Conservation (phyloP, 1,140 invertebrate species). For the Zaprionus inermis region DNA sequence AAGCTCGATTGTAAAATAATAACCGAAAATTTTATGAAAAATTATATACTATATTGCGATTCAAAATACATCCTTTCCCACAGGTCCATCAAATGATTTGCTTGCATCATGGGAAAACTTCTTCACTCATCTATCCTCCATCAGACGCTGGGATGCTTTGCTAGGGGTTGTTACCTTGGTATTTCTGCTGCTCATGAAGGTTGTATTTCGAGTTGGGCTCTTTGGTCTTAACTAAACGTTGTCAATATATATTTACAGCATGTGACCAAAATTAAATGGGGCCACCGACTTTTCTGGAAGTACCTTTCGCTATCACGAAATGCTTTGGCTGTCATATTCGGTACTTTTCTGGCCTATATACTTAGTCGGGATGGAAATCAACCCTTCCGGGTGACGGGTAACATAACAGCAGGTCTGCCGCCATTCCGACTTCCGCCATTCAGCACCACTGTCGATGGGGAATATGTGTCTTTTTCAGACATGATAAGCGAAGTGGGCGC, state of each 20-base stretch:
- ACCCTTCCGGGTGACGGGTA: slow-evolving; percentile 88
- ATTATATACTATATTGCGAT: not conserved
- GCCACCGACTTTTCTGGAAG: slow-evolving; percentile 89
- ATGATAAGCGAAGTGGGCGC: slow-evolving; percentile 88
- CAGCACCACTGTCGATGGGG: slow-evolving; percentile 84
- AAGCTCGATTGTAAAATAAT: not conserved
- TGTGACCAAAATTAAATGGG: slow-evolving; percentile 86
- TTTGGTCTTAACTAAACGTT: not conserved
- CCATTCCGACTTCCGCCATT: slow-evolving; percentile 88
- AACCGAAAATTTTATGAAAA: not conserved
- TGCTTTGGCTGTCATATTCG: slow-evolving; percentile 90
- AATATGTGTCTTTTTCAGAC: slow-evolving; percentile 85
- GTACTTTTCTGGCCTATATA: slow-evolving; percentile 88
- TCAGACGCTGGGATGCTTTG: slow-evolving; percentile 85
- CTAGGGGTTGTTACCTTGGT: slow-evolving; percentile 87
- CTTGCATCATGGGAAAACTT: slow-evolving; percentile 86
- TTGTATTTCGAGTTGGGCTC: slow-evolving; percentile 48
- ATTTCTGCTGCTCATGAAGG: slow-evolving; percentile 87
- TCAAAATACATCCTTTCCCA: not conserved
- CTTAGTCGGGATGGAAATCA: slow-evolving; percentile 85
- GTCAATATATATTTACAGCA: slow-evolving; percentile 85
- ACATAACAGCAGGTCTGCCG: slow-evolving; percentile 87
- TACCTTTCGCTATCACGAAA: slow-evolving; percentile 92
- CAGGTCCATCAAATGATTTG: slow-evolving; percentile 85
- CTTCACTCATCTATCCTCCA: slow-evolving; percentile 84